A percentile compares a stretch with the other conserved stretches of the same genome.
Evolutionary conservation across 2,113 vertebrate genomes (phyloP).

Genomic region (Antennarius striatus): DNA sequence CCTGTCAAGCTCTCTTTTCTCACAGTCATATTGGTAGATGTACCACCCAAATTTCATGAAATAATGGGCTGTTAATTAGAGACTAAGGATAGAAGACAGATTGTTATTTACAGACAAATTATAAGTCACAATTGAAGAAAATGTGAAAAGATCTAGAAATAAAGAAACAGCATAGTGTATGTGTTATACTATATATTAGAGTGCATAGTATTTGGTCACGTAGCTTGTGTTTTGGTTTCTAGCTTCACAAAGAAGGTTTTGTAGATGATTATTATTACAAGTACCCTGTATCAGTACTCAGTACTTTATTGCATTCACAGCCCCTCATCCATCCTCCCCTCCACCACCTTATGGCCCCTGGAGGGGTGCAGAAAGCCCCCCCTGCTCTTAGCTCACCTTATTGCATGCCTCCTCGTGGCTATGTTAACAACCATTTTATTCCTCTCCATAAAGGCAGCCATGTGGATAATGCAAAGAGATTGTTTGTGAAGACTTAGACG

Average conservation of each 20-base stretch:
- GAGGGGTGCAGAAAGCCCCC: constrained; percentile 14
- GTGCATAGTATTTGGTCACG: too few relatives aligned
- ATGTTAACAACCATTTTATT: constrained; percentile 54
- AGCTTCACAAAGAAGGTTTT: too few relatives aligned
- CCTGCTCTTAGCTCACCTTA: constrained; percentile 17
- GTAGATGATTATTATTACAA: too few relatives aligned
- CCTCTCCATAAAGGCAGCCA: constrained; percentile 41
- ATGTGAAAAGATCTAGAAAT: too few relatives aligned
- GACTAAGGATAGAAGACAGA: not conserved
- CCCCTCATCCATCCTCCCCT: too few relatives aligned
- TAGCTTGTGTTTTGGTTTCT: too few relatives aligned
- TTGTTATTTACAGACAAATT: not conserved
- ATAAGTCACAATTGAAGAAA: too few relatives aligned
- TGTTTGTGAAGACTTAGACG: constrained; percentile 30
- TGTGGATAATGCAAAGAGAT: constrained; percentile 36
- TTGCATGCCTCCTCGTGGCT: constrained; percentile 26
- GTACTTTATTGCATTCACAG: too few relatives aligned
- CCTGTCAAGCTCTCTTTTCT: not conserved
- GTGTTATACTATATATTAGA: too few relatives aligned
- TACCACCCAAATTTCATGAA: not conserved
- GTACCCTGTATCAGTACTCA: too few relatives aligned
- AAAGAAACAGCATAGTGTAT: too few relatives aligned
- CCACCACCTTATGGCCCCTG: too few relatives aligned
- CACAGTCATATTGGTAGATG: not conserved
- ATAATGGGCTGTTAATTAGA: not conserved